Evolutionary conservation across 2,113 vertebrate genomes (phyloP).

Genomic region (Scomber scombrus): DNA sequence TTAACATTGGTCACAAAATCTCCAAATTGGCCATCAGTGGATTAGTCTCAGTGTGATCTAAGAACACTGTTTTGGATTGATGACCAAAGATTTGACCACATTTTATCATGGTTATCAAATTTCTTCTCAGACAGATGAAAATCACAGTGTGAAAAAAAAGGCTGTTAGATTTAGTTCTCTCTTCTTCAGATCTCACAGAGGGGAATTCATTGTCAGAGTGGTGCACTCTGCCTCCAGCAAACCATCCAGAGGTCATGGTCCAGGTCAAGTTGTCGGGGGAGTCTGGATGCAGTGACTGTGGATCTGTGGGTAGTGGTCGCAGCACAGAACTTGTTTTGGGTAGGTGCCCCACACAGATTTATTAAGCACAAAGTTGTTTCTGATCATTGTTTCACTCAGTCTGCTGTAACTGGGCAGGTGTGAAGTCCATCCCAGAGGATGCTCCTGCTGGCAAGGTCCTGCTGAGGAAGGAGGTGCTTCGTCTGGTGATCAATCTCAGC

Average conservation of each 20-base stretch:
- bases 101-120: too few relatives aligned
- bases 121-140: too few relatives aligned
- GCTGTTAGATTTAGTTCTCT: neutral
- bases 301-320: conserved; percentile 90
- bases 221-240: conserved; percentile 69
- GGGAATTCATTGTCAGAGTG: neutral
- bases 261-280: conserved; percentile 91
- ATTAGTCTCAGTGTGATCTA: too few relatives aligned
- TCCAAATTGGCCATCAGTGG: too few relatives aligned
- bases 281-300: conserved; percentile 90
- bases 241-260: conserved; percentile 86
- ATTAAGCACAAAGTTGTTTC: too few relatives aligned
- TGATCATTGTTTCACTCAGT: neutral
- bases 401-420: conserved; percentile 78
- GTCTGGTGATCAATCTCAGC: conserved; percentile 92
- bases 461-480: conserved; percentile 91
- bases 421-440: conserved; percentile 91
- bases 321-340: conserved; percentile 62
- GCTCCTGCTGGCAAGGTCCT: conserved; percentile 92
- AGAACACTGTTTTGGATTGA: neutral
- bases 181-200: conserved; percentile 4
- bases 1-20: too few relatives aligned
- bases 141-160: too few relatives aligned
- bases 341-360: neutral
- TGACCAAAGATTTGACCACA: neutral